Base-by-base conservation (phyloP, 2,113 vertebrate genomes). In the Taurulus bubalis region DNA sequence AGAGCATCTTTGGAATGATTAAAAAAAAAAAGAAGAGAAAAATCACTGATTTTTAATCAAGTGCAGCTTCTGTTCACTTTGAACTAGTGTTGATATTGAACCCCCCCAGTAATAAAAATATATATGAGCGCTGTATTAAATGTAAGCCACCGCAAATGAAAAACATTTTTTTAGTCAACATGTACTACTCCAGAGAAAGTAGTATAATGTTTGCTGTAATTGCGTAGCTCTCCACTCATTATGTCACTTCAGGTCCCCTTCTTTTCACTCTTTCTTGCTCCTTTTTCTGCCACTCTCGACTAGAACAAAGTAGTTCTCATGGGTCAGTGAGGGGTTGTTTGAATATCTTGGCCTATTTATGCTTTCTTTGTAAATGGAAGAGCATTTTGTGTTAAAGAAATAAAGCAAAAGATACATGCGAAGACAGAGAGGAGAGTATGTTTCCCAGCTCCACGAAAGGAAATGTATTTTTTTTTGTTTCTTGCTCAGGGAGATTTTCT, bases 401-500 rank as follows among this genome's bases (percentile, higher is more conserved):
- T 74, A 30, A 77, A 70, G 34, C 68, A 47, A 38, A 63, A 79
- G 51, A 64, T 47, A 47, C 79, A 65, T 82, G 47, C 55, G 28
- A 70, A 78, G 28, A 59, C 64, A 10, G 16, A 71, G 66, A 69
- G 15, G 66, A 30, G 56, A 85, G 68, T 66, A 85, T 84, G 74
- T 89, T 86, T 87, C 60, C 55, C 7, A 42, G 74, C 64, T 86
- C 60, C 72, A 59, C 60, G 76, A 90, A 85, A 82, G 78, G 86
- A 90, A 87, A 90, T 84, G 71, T 81, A 36, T 84, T 62, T 82
- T 75, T 72, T 85, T 85, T 67, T 86, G 28, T 71, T 53, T 78
- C 4, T 59, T 65, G 56, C 75, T 85, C 10, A 16, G 64, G 68
- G 74, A 82, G 62, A 78, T 75, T 86, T 83, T 87, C 38, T 64